A percentile compares a stretch with the other conserved stretches of the same genome.
Evolutionary conservation across 2,797 vertebrate species (phyloP).

Genomic region (Coregonus ussuriensis): DNA sequence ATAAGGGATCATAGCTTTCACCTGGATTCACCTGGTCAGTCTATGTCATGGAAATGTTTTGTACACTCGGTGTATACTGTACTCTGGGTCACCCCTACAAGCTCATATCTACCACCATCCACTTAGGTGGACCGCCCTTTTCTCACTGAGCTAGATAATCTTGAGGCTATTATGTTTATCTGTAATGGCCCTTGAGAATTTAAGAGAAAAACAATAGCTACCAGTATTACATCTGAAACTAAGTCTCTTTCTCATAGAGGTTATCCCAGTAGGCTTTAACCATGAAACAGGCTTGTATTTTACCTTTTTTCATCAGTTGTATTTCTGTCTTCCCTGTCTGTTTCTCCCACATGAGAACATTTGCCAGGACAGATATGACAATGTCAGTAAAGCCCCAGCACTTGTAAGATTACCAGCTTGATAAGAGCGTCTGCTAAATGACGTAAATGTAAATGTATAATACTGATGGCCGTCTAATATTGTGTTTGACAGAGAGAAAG

Average conservation of each 20-base stretch:
- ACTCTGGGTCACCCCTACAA: too few species aligned
- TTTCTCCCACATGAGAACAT: background rate
- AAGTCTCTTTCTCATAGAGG: background rate
- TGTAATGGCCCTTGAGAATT: background rate
- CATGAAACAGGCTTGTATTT: background rate
- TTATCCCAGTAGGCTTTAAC: background rate
- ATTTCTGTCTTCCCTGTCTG: background rate
- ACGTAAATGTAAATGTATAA: background rate
- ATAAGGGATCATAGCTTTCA: too few species aligned
- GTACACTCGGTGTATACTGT: too few species aligned
- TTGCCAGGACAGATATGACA: background rate
- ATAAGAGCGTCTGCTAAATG: too few species aligned
- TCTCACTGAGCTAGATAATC: background rate
- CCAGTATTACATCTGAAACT: background rate
- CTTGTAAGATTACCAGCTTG: background rate
- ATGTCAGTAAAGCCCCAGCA: background rate
- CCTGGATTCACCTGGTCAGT: too few species aligned
- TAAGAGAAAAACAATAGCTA: background rate
- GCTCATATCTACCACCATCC: too few species aligned
- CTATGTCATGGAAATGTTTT: too few species aligned
- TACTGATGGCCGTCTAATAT: background rate
- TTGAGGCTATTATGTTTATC: background rate
- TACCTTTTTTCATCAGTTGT: background rate
- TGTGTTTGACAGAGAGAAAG: background rate
- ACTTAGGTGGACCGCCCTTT: background rate